Evolutionary conservation across 2,888 invertebrate species (phyloP), one percentile per base, ranked within the genome.

Genomic region (Bimastos eiseni): DNA sequence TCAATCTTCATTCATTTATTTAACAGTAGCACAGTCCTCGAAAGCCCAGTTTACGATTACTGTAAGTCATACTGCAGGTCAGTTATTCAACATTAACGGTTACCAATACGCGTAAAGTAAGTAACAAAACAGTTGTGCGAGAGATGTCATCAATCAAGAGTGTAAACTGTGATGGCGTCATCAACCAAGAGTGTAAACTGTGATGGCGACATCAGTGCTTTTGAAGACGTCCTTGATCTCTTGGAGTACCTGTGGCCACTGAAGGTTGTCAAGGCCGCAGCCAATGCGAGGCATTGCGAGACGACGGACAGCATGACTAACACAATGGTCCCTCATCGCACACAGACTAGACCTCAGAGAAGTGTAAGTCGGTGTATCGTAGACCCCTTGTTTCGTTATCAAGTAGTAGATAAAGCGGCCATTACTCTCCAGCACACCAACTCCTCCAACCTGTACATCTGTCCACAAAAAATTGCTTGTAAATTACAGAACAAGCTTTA

Each of bases 221-320:
- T 93, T 91, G 93, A 97, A 97, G 15, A 96, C 95, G 37, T 95
- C 94, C 86, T 95, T 94, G 15, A 97, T 93, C 93, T 96, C 95
- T 0, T 93, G 93, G 91, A 95, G 95, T 0, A 97, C 97, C 49
- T 95, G 95, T 1, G 94, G 93, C 97, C 97, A 97, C 92, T 96
- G 95, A 8, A 97, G 95, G 36, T 96, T 94, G 94, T 97, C 97
- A 83, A 97, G 95, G 55, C 97, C 97, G 93, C 97, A 97, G 4
- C 97, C 97, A 92, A 97, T 96, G 91, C 95, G 94, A 0, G 97
- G 97, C 94, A 97, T 96, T 3, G 96, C 96, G 91, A 97, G 92
- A 89, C 96, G 95, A 44, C 94, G 94, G 0, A 97, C 96, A 19
- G 95, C 93, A 92, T 96, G 94, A 91, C 95, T 92, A 44, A 95